Evolutionary conservation across 2,888 invertebrate species (phyloP), one percentile per base, ranked within the genome.

Genomic region (Alloplasta piceator): DNA sequence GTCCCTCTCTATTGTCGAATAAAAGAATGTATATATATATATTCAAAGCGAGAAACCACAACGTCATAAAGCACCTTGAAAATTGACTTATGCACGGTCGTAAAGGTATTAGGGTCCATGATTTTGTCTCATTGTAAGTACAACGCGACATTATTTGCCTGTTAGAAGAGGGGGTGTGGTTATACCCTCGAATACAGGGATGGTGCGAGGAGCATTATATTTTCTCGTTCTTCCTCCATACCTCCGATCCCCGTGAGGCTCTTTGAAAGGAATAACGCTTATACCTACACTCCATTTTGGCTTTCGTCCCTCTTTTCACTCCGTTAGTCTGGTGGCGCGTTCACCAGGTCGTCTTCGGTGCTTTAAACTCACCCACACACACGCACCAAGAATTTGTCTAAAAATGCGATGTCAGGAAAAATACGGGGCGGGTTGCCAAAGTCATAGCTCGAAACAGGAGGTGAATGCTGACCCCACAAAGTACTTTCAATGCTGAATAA

Each of bases 101-200:
- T 88, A 85, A 87, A 87, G 84, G 86, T 84, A 89, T 89, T 89
- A 88, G 80, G 81, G 73, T 80, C 64, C 85, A 88, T 87, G 84
- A 89, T 88, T 86, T 83, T 70, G 74, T 74, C 58, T 83, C 85
- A 87, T 88, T 88, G 89, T 88, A 61, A 70, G 78, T 52, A 86
- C 85, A 87, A 88, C 85, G 84, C 84, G 84, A 87, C 87, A 89
- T 89, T 89, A 90, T 83, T 86, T 87, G 87, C 83, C 85, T 87
- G 87, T 89, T 88, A 84, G 78, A 75, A 48, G 64, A 66, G 46
- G 39, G 71, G 79, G 70, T 80, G 74, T 39, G 43, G 70, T 50
- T 26, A 39, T 80, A 82, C 80, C 84, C 78, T 85, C 86, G 85
- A 79, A 82, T 86, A 86, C 48, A 63, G 67, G 41, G 46, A 67